phyloP scores from a whole-genome alignment of 2,888 invertebrate genomes.

The Drosophila fulvimacula region DNA sequence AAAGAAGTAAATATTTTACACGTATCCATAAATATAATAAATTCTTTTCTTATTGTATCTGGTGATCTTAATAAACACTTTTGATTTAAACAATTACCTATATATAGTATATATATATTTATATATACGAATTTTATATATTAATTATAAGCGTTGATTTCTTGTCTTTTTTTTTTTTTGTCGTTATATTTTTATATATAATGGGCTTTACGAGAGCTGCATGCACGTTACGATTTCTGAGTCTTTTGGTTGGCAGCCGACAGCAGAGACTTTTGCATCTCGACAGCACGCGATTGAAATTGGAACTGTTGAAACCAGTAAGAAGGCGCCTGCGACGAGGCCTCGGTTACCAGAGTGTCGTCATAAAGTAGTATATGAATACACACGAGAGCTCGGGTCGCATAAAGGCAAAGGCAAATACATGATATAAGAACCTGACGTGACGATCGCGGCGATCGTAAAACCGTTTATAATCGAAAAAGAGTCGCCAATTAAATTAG shows the following conservation, averaged over 20 bases:
- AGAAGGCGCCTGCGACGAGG: conserved; percentile 23
- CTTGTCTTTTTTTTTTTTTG: background rate
- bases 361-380: conserved; percentile 1
- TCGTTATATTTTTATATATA: conserved; percentile 5
- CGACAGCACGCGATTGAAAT: conserved; percentile 46
- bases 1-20: background rate
- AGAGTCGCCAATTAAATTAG: conserved; percentile 35
- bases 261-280: conserved; percentile 40
- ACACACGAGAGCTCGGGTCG: conserved; percentile 12
- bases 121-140: background rate
- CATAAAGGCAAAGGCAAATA: conserved; percentile 13
- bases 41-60: background rate
- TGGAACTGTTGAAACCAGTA: conserved; percentile 33
- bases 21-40: background rate
- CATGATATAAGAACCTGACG: conserved; percentile 34
- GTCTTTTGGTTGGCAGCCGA: background rate
- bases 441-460: conserved; percentile 39
- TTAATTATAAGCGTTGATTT: background rate
- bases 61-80: background rate
- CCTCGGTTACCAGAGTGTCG: conserved; percentile 37
- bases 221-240: conserved; percentile 26
- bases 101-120: background rate
- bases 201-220: conserved; percentile 17
- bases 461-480: conserved; percentile 48
- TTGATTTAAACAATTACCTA: background rate